Percentiles rank a stretch among this genome's conserved stretches.
These are phyloP conservation scores for Lithophane semibrunnea DNA, from an alignment of 2,888 invertebrate genomes.

Conservation along the genomic window DNA sequence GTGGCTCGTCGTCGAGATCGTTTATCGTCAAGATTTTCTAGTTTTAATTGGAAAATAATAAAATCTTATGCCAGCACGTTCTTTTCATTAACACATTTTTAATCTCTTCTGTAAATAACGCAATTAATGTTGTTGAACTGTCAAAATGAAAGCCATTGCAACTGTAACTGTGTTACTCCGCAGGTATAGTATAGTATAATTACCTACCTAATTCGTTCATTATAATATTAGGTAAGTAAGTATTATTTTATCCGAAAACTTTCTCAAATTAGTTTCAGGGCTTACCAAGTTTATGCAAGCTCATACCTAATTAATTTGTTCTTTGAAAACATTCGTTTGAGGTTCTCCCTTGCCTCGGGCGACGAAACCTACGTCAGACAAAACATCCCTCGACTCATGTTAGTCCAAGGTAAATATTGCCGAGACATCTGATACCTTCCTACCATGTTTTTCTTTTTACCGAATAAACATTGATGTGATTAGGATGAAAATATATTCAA, in stretches of 20 bases:
- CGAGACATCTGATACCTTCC: constrained; percentile 16
- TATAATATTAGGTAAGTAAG: neutral
- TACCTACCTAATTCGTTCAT: neutral
- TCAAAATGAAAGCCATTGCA: too few relatives aligned
- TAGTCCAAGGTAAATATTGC: constrained; percentile 28
- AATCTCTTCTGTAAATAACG: too few relatives aligned
- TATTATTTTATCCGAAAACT: neutral
- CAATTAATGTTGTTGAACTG: too few relatives aligned
- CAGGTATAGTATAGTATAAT: too few relatives aligned
- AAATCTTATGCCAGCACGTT: neutral
- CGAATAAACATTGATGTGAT: constrained; percentile 23
- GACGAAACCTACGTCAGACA: neutral
- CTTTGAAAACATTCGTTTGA: constrained; percentile 40
- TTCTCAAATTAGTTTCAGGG: constrained; percentile 16
- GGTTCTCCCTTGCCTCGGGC: constrained; percentile 21
- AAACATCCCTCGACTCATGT: constrained; percentile 11
- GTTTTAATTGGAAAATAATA: neutral
- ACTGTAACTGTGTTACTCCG: too few relatives aligned
- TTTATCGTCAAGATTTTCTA: constrained; percentile 16
- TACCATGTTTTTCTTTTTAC: constrained; percentile 33
- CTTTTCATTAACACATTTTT: neutral
- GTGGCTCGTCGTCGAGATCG: neutral
- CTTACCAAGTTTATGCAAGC: constrained; percentile 26
- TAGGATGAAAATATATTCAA: constrained; percentile 6
- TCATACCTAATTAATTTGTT: constrained; percentile 35